Percentiles rank a stretch among this genome's conserved stretches.
phyloP scores from a whole-genome alignment of 2,797 vertebrate genomes.

The Lepilemur ruficaudatus region DNA sequence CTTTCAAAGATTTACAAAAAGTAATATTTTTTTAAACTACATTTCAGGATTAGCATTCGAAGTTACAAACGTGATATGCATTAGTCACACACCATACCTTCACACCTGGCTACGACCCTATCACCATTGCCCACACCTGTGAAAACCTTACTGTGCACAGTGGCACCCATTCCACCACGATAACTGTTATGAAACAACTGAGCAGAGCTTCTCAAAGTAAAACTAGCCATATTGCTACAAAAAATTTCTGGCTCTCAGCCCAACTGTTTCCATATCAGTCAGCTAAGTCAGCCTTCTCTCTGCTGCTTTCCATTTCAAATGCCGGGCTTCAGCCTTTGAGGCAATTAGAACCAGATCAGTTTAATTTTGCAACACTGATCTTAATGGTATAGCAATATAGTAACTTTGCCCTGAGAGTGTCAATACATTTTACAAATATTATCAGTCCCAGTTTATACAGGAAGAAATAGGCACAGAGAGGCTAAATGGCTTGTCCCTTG shows the following conservation, averaged over 20 bases:
- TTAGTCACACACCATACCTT: not conserved
- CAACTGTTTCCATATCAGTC: constrained; percentile 49
- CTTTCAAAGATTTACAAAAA: constrained; percentile 38
- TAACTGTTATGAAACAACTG: constrained; percentile 52
- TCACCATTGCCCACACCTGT: not conserved
- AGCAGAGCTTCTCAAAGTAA: constrained; percentile 56
- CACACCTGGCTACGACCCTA: constrained; percentile 62
- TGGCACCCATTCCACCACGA: constrained; percentile 11
- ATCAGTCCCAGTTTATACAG: not conserved
- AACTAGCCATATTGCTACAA: constrained; percentile 54
- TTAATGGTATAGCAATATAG: constrained; percentile 38
- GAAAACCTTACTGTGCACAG: constrained; percentile 42
- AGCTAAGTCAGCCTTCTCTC: constrained; percentile 37
- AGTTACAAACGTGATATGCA: not conserved
- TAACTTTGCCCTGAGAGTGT: constrained; percentile 69
- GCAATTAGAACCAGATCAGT: constrained; percentile 52
- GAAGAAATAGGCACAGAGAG: constrained; percentile 49
- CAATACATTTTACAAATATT: constrained; percentile 50
- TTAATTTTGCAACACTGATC: constrained; percentile 53
- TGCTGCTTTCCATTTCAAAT: constrained; percentile 51
- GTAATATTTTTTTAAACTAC: not conserved
- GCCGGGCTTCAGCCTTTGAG: constrained; percentile 19
- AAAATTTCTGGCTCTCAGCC: constrained; percentile 63
- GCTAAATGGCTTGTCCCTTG: constrained; percentile 37
- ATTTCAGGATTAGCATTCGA: constrained; percentile 28